Conservation (phyloP, 2,888 invertebrate species). For the Bombylius discolor region DNA sequence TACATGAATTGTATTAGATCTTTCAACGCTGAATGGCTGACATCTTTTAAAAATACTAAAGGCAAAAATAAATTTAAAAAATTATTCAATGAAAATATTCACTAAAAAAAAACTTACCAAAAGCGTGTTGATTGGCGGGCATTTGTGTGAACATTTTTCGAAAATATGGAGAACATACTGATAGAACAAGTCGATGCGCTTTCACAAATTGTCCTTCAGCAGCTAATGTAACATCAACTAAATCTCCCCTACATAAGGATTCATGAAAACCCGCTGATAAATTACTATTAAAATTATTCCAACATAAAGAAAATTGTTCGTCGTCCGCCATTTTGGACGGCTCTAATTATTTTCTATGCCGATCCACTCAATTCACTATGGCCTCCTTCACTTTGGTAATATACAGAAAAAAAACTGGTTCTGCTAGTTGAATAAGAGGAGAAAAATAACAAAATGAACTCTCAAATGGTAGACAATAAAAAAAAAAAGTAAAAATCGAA, state of each 20-base stretch:
- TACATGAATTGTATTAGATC: conserved; percentile 61
- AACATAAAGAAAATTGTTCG: conserved; percentile 60
- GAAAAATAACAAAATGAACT: neutral
- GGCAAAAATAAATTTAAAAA: conserved; percentile 16
- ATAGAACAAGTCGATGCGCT: conserved; percentile 57
- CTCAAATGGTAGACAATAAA: too few relatives aligned
- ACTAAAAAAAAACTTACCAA: conserved; percentile 39
- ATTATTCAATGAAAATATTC: neutral
- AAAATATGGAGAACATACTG: conserved; percentile 61
- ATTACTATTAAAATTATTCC: conserved; percentile 64
- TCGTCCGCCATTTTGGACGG: conserved; percentile 53
- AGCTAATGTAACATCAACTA: conserved; percentile 57
- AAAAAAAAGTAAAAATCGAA: neutral
- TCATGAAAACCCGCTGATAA: conserved; percentile 59
- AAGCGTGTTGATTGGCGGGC: conserved; percentile 54
- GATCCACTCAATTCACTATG: neutral
- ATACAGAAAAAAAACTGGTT: too few relatives aligned
- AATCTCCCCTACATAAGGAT: conserved; percentile 53
- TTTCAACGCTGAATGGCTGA: conserved; percentile 54
- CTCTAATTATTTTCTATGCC: neutral
- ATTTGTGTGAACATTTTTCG: conserved; percentile 56
- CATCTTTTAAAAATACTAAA: conserved; percentile 56
- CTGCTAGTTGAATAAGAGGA: too few relatives aligned
- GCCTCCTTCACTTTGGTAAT: too few relatives aligned
- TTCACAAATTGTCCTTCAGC: conserved; percentile 57